Evolutionary conservation across 2,113 vertebrate genomes (phyloP).

Genomic region (Trematomus loennbergii): DNA sequence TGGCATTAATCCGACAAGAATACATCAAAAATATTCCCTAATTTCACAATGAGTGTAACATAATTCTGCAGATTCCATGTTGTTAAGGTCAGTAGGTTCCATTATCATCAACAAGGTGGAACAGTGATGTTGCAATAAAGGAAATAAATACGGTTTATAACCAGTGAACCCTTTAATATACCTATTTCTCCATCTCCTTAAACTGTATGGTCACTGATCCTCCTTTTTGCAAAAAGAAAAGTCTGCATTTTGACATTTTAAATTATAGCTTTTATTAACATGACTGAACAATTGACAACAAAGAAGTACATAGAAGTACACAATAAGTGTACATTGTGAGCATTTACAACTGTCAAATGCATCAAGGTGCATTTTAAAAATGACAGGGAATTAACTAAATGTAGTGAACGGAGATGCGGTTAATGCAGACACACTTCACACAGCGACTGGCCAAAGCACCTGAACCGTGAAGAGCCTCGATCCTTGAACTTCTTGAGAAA

Average conservation of each 20-base stretch:
- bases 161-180: background rate
- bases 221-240: background rate
- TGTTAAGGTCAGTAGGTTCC: background rate
- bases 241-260: background rate
- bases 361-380: background rate
- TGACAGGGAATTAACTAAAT: too few species aligned
- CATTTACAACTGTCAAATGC: background rate
- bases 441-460: background rate
- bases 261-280: background rate
- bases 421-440: too few species aligned
- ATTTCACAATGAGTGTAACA: background rate
- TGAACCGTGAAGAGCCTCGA: conserved; percentile 4
- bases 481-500: conserved; percentile 58
- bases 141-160: background rate
- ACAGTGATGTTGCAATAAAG: background rate
- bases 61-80: background rate
- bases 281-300: background rate
- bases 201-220: background rate
- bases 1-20: background rate
- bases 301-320: background rate
- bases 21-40: background rate
- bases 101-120: background rate
- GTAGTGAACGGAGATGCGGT: too few species aligned
- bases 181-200: background rate
- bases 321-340: background rate